Evolutionary conservation across 2,797 vertebrate species (phyloP).

Genomic region (Babyrousa celebensis): DNA sequence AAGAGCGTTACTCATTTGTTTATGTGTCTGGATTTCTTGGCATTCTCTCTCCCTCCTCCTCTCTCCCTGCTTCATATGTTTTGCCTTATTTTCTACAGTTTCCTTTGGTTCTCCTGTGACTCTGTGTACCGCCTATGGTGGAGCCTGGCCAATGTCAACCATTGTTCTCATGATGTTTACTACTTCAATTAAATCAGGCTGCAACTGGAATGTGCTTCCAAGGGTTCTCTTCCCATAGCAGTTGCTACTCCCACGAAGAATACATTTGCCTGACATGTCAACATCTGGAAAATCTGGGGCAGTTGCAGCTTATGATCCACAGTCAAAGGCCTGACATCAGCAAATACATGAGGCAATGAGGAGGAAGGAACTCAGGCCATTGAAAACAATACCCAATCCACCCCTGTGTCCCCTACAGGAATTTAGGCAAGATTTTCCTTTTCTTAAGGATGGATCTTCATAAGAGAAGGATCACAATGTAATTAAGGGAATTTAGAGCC

Average conservation of each 20-base stretch:
- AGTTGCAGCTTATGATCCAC: conserved; percentile 13
- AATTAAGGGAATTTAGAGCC: not conserved
- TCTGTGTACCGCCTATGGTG: conserved; percentile 12
- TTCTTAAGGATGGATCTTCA: not conserved
- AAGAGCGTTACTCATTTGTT: conserved; percentile 76
- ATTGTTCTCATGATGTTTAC: conserved; percentile 75
- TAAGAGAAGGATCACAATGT: not conserved
- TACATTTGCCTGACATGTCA: conserved; percentile 66
- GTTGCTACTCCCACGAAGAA: conserved; percentile 71
- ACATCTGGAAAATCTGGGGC: conserved; percentile 77
- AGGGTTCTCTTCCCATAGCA: conserved; percentile 74
- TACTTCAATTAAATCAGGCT: conserved; percentile 75
- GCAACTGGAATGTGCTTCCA: conserved; percentile 66
- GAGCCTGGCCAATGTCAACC: conserved; percentile 59
- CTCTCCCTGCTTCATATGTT: conserved; percentile 40
- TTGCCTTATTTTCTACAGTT: conserved; percentile 60
- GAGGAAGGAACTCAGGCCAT: conserved; percentile 26
- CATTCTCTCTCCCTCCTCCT: not conserved
- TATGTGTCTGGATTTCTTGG: conserved; percentile 69
- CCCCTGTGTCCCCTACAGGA: not conserved
- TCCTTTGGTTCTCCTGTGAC: not conserved
- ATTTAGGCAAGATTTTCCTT: not conserved
- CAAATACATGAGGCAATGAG: not conserved
- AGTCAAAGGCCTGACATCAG: conserved; percentile 59
- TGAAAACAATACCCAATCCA: not conserved